Conservation (phyloP, 2,888 invertebrate genomes). For the Tanytarsus gracilentus region DNA sequence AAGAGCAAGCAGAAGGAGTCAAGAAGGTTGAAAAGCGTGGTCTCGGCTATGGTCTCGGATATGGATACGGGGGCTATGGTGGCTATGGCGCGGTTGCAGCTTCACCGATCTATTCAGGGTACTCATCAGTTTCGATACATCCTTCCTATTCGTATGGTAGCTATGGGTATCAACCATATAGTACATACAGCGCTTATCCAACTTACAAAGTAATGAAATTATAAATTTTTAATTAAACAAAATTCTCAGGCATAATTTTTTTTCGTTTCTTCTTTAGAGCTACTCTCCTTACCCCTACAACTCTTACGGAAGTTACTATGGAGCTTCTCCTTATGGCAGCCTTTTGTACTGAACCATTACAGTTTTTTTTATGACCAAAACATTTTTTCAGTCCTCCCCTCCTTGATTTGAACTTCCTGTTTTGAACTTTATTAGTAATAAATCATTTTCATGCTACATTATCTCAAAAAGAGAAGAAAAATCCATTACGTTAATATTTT, state of each 20-base stretch:
- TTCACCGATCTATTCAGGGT: conserved; percentile 9
- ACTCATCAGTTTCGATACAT: conserved; percentile 12
- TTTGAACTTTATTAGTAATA: not conserved
- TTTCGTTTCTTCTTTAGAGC: not conserved
- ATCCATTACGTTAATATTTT: conserved; percentile 18
- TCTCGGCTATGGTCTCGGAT: not conserved
- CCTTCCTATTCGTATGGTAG: conserved; percentile 5
- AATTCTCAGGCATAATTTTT: not conserved
- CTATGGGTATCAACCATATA: conserved; percentile 4
- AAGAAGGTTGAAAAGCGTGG: conserved; percentile 23
- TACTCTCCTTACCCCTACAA: not conserved
- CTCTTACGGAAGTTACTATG: not conserved
- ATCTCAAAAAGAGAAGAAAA: conserved; percentile 5
- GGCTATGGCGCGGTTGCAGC: not conserved
- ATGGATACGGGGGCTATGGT: not conserved
- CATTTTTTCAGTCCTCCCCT: conserved; percentile 10
- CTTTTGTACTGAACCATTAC: not conserved
- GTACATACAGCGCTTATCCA: not conserved
- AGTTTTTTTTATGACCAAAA: not conserved
- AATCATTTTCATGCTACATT: conserved; percentile 3
- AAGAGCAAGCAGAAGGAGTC: conserved; percentile 7
- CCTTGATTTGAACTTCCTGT: conserved; percentile 21
- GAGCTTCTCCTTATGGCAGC: conserved; percentile 15
- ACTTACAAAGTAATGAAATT: too few relatives aligned
- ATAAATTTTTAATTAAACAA: too few relatives aligned